Evolutionary conservation across 2,797 vertebrate genomes (phyloP).

Genomic region (Poecilia wingei): DNA sequence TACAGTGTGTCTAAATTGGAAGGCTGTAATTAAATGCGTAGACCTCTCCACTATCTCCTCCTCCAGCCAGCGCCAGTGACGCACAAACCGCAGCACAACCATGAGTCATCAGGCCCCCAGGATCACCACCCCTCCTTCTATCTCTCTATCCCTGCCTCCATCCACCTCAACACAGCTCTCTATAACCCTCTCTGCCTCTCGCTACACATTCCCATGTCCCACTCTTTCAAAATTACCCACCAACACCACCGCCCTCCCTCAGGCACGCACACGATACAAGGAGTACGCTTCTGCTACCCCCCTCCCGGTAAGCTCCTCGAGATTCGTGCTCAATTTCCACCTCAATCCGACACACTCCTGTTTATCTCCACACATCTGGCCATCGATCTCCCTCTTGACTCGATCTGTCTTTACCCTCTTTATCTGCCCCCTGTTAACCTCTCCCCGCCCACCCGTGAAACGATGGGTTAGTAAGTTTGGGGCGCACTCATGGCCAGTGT

Average conservation of each 20-base stretch:
- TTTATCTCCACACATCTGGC: constrained; percentile 69
- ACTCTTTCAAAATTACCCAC: constrained; percentile 72
- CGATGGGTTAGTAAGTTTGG: constrained; percentile 64
- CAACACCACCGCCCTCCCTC: constrained; percentile 36
- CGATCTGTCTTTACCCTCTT: constrained; percentile 66
- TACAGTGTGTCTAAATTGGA: constrained; percentile 87
- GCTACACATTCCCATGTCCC: constrained; percentile 77
- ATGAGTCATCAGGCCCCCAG: constrained; percentile 88
- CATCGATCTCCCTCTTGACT: constrained; percentile 53
- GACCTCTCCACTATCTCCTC: constrained; percentile 88
- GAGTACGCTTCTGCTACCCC: constrained; percentile 16
- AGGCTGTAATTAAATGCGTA: constrained; percentile 89
- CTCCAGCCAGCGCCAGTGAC: constrained; percentile 87
- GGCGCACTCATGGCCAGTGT: constrained; percentile 41
- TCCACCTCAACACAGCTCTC: constrained; percentile 75
- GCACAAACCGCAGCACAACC: constrained; percentile 86
- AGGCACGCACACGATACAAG: constrained; percentile 44
- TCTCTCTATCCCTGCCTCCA: constrained; percentile 80
- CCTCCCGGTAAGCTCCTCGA: constrained; percentile 54
- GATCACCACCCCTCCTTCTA: constrained; percentile 86
- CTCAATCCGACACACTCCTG: constrained; percentile 57
- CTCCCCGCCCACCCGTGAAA: constrained; percentile 56
- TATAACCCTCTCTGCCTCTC: constrained; percentile 75
- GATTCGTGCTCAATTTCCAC: constrained; percentile 64
- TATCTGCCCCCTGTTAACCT: constrained; percentile 70